Evolutionary conservation across 2,888 invertebrate genomes (phyloP), one percentile per base, ranked within the genome.

Genomic region (Caenorhabditis sp.): DNA sequence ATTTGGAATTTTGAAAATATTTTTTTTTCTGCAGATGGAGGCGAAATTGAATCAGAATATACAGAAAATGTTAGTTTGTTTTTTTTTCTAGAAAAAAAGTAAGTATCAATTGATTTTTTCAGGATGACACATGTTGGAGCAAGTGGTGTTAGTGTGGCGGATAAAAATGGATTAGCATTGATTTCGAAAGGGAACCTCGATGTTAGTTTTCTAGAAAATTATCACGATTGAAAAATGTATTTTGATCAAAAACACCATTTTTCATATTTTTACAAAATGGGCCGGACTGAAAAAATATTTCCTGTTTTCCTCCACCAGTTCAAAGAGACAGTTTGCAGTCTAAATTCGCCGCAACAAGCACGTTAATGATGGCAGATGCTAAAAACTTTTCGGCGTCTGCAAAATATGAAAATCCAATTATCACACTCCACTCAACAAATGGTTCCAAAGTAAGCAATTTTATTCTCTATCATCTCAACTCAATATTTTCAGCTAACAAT

Each of bases 341-440:
- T n/a, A 43, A 49, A 49, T 6, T 59, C 10, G 64, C 61, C 1
- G 58, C 61, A 19, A 50, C 66, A 5, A 51, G 59, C 17, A 59
- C 73, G 2, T 50, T 64, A 23, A 31, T 73, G 50, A 62, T 73
- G 36, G 57, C 62, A 14, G 73, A 73, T 59, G 73, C 73, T 24
- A 51, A 51, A 53, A 68, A 51, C 24, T 68, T 73, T 65, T 67
- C 51, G n/a, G 58, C 65, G 4, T 59, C 62, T 23, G 66, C 68
- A 0, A 57, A 59, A 17, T 51, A 62, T 23, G 66, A 68, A 62
- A 73, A 73, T 55, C 73, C 73, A 36, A 65, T 68, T 17, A 21
- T 73, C 24, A 64, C 64, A 0, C 43, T 73, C 6, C 68, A 73
- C 50, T 36, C 61, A 1, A 21, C 68, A 21, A 57, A 65, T 49